Evolutionary conservation across 2,113 vertebrate species (phyloP).

Genomic region (Leptodactylus fuscus): DNA sequence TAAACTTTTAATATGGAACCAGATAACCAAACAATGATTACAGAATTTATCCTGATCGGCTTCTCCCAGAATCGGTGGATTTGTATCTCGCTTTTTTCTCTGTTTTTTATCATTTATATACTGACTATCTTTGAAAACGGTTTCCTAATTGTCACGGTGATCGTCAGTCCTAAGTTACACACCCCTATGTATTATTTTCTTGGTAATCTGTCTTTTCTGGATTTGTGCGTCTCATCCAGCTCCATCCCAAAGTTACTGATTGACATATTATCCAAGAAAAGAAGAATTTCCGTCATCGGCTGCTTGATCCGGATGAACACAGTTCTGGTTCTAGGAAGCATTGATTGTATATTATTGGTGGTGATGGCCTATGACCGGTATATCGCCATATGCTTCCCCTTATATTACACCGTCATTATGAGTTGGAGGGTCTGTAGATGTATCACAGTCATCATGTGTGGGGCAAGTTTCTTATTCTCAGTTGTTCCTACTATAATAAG

Average conservation of each 20-base stretch:
- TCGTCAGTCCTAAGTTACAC: background rate
- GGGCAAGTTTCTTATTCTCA: background rate
- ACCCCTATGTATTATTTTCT: constrained; percentile 31
- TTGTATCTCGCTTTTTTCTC: background rate
- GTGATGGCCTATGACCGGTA: constrained; percentile 16
- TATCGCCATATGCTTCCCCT: background rate
- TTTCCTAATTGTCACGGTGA: background rate
- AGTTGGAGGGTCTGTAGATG: background rate
- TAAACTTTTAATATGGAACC: background rate
- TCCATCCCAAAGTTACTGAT: constrained; percentile 4
- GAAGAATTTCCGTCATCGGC: background rate
- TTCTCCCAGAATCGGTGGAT: background rate
- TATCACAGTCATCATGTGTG: background rate
- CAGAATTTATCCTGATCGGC: constrained; percentile 19
- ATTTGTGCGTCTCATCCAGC: background rate
- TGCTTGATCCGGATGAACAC: background rate
- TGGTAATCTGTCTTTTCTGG: background rate
- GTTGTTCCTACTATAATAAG: background rate
- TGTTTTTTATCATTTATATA: background rate
- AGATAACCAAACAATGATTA: background rate
- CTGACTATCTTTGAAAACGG: background rate
- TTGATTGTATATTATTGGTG: background rate
- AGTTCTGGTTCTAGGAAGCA: background rate
- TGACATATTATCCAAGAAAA: background rate
- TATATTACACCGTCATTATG: constrained; percentile 39